Conservation (phyloP, 2,888 invertebrate species). For the Galerucella calmariensis region DNA sequence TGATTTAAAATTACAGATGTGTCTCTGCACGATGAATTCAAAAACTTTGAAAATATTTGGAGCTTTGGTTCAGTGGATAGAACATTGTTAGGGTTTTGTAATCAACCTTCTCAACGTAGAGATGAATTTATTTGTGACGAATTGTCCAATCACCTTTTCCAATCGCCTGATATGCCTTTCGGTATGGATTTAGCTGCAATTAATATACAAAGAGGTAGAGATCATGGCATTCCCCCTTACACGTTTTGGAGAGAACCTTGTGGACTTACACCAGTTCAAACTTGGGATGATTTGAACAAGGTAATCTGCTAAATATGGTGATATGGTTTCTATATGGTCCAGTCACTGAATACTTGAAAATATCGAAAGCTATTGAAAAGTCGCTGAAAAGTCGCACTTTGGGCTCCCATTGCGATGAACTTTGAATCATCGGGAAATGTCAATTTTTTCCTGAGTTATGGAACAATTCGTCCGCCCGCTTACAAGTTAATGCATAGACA, state of each 20-base stretch:
- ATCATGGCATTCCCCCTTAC: slow-evolving; percentile 87
- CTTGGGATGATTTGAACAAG: slow-evolving; percentile 77
- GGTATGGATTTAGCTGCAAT: slow-evolving; percentile 90
- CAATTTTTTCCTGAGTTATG: no score
- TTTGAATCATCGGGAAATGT: no score
- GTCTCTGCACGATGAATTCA: slow-evolving; percentile 81
- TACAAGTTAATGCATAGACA: no score
- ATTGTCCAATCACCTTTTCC: slow-evolving; percentile 85
- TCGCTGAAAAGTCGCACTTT: no score
- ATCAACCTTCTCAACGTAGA: slow-evolving; percentile 80
- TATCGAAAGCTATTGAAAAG: no score
- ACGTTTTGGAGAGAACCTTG: slow-evolving; percentile 84
- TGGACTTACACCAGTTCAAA: slow-evolving; percentile 73
- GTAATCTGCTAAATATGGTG: slow-evolving; percentile 65
- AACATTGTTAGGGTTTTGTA: slow-evolving; percentile 79
- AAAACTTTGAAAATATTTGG: slow-evolving; percentile 77
- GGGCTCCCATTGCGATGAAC: no score
- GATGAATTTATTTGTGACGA: slow-evolving; percentile 86
- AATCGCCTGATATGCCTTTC: slow-evolving; percentile 76
- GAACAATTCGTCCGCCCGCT: no score
- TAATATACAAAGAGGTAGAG: slow-evolving; percentile 87
- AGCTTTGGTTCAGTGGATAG: slow-evolving; percentile 84
- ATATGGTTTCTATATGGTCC: no score
- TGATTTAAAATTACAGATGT: slow-evolving; percentile 70
- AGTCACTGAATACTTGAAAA: no score